phyloP scores from a whole-genome alignment of 2,113 vertebrate species.

The Lynx canadensis region DNA sequence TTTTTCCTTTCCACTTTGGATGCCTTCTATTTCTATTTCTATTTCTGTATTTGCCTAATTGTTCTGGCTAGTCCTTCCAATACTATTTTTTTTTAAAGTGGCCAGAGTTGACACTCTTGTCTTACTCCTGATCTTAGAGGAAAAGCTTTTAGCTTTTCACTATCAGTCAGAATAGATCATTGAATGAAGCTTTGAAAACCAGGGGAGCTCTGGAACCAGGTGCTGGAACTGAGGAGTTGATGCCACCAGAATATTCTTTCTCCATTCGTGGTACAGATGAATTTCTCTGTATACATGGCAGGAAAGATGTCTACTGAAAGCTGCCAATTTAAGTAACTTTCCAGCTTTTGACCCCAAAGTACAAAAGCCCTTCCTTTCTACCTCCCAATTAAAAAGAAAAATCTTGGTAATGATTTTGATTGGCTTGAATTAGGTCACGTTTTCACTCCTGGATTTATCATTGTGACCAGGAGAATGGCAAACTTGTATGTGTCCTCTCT shows the following conservation, averaged over 20 bases:
- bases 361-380: not conserved
- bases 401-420: not conserved
- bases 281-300: not conserved
- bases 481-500: not conserved
- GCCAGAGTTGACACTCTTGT: not conserved
- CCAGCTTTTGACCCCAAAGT: not conserved
- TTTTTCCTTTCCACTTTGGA: not conserved
- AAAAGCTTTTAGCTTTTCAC: not conserved
- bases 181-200: not conserved
- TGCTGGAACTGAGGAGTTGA: not conserved
- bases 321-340: not conserved
- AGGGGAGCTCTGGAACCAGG: not conserved
- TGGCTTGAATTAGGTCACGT: not conserved
- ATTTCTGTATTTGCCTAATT: not conserved
- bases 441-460: not conserved
- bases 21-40: not conserved
- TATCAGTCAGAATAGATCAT: not conserved
- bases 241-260: not conserved
- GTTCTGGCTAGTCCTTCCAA: not conserved
- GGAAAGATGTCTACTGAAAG: not conserved
- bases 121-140: not conserved
- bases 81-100: not conserved
- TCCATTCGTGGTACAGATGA: not conserved
- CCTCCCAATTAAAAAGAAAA: not conserved
- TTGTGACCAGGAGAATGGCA: not conserved